A percentile compares a stretch with the other conserved stretches of the same genome.
Conservation (phyloP, 92 coral and sea anemone species). For the Pocillopora meandrina region DNA sequence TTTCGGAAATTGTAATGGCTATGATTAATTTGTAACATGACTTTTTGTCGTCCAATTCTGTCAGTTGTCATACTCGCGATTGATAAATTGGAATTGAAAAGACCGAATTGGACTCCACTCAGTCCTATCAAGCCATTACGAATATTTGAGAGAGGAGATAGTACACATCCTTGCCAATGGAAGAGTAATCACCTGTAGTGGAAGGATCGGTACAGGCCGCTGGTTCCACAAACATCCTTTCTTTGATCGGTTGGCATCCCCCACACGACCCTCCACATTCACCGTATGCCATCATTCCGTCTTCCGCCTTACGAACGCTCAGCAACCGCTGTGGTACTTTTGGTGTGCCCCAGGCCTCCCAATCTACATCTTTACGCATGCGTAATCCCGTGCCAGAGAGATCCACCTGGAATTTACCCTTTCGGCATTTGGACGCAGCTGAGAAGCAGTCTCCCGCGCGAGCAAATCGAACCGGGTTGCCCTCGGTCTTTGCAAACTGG, state of each 20-base stretch:
- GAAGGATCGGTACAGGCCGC: slow-evolving; percentile 62
- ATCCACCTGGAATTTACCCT: slow-evolving; percentile 91
- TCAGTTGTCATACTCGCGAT: no score
- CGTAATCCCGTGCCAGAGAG: slow-evolving; percentile 91
- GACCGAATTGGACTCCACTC: neutral
- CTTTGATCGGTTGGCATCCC: slow-evolving; percentile 86
- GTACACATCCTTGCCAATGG: neutral
- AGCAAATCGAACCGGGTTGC: slow-evolving; percentile 92
- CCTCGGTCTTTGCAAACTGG: slow-evolving; percentile 81
- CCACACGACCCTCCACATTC: slow-evolving; percentile 99
- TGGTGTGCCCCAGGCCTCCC: slow-evolving; percentile 98
- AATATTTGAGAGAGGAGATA: neutral
- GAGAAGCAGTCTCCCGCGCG: slow-evolving; percentile 99
- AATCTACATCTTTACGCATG: slow-evolving; percentile 79
- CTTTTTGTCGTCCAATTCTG: no score
- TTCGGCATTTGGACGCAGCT: slow-evolving; percentile 82
- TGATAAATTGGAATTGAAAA: neutral
- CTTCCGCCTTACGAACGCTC: slow-evolving; percentile 82
- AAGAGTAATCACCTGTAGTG: slow-evolving; percentile 51
- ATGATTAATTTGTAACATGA: no score
- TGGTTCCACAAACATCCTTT: slow-evolving; percentile 79
- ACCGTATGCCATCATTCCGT: slow-evolving; percentile 74
- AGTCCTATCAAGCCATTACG: neutral
- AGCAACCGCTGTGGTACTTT: slow-evolving; percentile 78
- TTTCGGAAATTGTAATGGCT: no score